These are phyloP conservation scores for Eueides isabella DNA, from an alignment of 1,140 invertebrate species.

Conservation along the genomic window DNA sequence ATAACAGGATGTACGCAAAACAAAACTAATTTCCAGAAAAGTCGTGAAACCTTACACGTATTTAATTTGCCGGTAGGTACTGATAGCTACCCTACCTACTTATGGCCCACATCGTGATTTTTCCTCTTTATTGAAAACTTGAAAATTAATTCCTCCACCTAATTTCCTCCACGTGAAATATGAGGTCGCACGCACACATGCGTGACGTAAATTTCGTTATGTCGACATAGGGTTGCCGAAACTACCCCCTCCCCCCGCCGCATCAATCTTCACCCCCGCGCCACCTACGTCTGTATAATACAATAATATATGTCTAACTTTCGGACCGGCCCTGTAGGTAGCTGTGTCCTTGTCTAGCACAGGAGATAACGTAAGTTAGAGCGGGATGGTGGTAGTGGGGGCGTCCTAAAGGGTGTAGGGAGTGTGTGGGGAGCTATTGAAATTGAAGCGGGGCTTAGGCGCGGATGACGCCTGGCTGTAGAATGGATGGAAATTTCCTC, in stretches of 20 bases:
- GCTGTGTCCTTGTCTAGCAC: constrained; percentile 45
- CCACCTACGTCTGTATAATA: constrained; percentile 80
- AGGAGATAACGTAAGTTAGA: constrained; percentile 38
- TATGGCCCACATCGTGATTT: constrained; percentile 53
- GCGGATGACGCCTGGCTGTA: constrained; percentile 80
- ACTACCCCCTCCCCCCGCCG: constrained; percentile 69
- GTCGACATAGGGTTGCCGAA: constrained; percentile 77
- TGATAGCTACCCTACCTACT: constrained; percentile 36
- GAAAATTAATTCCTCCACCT: constrained; percentile 78
- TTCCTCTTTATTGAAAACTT: constrained; percentile 77
- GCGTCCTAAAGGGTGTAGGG: constrained; percentile 80
- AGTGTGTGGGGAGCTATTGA: constrained; percentile 80
- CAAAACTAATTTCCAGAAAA: constrained; percentile 43
- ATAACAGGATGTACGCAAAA: constrained; percentile 3
- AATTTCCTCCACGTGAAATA: constrained; percentile 77
- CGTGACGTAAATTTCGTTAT: constrained; percentile 73
- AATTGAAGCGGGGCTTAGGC: constrained; percentile 81
- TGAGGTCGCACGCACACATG: constrained; percentile 70
- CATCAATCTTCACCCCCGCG: constrained; percentile 78
- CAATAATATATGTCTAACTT: constrained; percentile 82
- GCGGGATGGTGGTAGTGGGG: constrained; percentile 55
- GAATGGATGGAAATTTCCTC: constrained; percentile 82
- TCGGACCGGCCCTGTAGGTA: constrained; percentile 80
- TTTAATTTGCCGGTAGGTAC: constrained; percentile 63
- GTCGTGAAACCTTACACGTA: constrained; percentile 54